Conservation (phyloP, 2,113 vertebrate species). For the Zosterops lateralis region DNA sequence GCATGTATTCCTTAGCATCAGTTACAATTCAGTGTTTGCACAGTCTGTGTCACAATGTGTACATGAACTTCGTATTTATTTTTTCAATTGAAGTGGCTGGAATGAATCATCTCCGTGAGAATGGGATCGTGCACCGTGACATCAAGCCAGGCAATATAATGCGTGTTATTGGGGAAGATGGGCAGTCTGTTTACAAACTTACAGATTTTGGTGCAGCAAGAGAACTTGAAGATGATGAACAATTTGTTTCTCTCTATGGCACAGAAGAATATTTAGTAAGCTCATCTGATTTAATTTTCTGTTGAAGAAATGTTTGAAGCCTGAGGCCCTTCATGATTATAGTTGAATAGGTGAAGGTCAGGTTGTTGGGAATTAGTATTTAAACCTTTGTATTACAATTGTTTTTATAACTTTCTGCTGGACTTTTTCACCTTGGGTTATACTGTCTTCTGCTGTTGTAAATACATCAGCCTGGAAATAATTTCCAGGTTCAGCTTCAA, state of each 20-base stretch:
- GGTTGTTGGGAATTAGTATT: not conserved
- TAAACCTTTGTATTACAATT: not conserved
- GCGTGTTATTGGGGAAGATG: conserved; percentile 95
- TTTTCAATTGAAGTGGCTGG: conserved; percentile 84
- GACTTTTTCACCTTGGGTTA: not conserved
- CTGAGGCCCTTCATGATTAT: not conserved
- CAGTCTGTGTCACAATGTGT: not conserved
- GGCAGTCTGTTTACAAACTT: conserved; percentile 94
- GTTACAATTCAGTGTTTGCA: not conserved
- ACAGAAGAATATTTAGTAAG: conserved; percentile 98
- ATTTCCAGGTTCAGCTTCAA: not conserved
- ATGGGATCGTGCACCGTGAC: conserved; percentile 96
- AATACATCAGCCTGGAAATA: not conserved
- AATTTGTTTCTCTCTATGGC: conserved; percentile 98
- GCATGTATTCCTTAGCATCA: not conserved
- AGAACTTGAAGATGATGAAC: conserved; percentile 95
- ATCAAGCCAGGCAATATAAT: conserved; percentile 99
- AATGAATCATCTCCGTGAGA: conserved; percentile 98
- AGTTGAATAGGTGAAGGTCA: not conserved
- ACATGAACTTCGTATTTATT: not conserved
- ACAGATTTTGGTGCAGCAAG: conserved; percentile 96
- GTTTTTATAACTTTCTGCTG: not conserved
- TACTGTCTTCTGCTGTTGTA: not conserved
- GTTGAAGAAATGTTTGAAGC: not conserved
- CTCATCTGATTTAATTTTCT: not conserved